Conservation (phyloP, 1,140 invertebrate genomes). For the Brachionus angularis region DNA sequence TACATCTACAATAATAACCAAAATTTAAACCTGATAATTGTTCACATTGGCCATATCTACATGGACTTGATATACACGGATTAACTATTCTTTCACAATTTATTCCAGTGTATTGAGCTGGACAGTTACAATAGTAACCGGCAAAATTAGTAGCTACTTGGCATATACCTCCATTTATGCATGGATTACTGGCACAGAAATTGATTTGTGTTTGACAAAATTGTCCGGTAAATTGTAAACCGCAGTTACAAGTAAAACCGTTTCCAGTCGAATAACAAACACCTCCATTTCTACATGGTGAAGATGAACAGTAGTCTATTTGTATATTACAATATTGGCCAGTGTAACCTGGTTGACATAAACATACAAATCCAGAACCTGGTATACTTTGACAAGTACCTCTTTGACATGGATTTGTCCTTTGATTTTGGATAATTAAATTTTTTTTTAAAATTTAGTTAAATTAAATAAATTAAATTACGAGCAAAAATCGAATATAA, state of each 20-base stretch:
- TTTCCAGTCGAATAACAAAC: conserved; percentile 45
- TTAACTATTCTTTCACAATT: conserved; percentile 18
- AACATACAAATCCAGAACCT: conserved; percentile 59
- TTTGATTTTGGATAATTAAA: neutral
- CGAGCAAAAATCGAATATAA: conserved; percentile 15
- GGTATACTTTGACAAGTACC: conserved; percentile 29
- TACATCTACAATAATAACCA: conserved; percentile 48
- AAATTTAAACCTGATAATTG: neutral
- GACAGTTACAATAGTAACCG: conserved; percentile 15
- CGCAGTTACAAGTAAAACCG: conserved; percentile 47
- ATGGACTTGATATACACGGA: conserved; percentile 1
- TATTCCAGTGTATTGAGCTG: neutral
- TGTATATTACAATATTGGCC: conserved; percentile 47
- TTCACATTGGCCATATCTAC: conserved; percentile 19
- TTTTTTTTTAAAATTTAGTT: neutral
- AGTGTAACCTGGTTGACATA: conserved; percentile 63
- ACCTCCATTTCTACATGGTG: conserved; percentile 49
- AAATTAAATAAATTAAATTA: neutral
- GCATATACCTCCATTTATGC: conserved; percentile 43
- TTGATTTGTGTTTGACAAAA: conserved; percentile 44
- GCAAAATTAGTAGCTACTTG: neutral
- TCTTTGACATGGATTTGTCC: conserved; percentile 5
- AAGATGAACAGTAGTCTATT: conserved; percentile 48
- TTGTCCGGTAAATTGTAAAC: conserved; percentile 44
- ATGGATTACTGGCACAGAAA: conserved; percentile 43